phyloP scores from a whole-genome alignment of 2,113 vertebrate genomes.

The Phylloscopus trochiloides region DNA sequence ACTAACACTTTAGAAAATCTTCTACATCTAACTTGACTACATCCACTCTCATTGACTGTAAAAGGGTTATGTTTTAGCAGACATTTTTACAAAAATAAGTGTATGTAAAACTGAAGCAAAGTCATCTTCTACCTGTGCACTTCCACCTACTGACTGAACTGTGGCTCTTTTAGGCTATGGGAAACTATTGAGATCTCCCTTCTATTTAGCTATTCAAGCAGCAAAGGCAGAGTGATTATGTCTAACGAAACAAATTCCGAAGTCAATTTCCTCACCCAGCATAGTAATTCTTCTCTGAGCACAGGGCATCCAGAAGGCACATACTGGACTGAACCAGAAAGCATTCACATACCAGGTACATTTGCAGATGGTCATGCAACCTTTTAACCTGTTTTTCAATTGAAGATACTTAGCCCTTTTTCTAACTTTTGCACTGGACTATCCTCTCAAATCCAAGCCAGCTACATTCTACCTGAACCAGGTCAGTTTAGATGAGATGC shows the following conservation, averaged over 20 bases:
- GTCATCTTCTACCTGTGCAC: background rate
- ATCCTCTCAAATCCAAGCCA: background rate
- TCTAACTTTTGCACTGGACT: background rate
- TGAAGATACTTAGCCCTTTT: background rate
- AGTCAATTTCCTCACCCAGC: background rate
- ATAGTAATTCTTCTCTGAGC: background rate
- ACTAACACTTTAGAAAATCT: background rate
- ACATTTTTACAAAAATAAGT: background rate
- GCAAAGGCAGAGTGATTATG: background rate
- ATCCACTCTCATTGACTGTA: background rate
- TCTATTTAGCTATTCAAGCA: background rate
- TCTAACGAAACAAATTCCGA: background rate
- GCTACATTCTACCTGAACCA: background rate
- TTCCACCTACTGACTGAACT: background rate
- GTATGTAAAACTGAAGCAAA: background rate
- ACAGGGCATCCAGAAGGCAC: background rate
- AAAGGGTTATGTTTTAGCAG: background rate
- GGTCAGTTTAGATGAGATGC: accelerated
- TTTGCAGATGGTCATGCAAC: background rate
- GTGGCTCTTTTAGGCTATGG: background rate
- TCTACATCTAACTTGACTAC: background rate
- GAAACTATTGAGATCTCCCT: background rate
- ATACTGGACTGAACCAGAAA: background rate
- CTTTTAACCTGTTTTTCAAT: background rate
- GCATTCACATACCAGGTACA: accelerated